These are phyloP conservation scores for Crotalus horridus DNA, from an alignment of 2,113 vertebrate species.

Conservation along the genomic window DNA sequence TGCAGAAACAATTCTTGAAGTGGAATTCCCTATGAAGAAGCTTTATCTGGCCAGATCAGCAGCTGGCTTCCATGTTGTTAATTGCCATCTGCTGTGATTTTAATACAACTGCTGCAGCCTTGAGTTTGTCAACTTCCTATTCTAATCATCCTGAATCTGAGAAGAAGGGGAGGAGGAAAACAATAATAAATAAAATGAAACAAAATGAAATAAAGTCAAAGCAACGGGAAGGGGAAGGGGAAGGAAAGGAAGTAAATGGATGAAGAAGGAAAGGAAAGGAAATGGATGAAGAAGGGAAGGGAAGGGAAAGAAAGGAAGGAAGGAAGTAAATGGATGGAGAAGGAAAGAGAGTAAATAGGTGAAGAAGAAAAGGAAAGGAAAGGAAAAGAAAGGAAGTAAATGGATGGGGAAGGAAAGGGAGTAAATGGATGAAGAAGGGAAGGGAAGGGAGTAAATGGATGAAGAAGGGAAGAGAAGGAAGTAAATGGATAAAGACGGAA, in stretches of 20 bases:
- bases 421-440: background rate
- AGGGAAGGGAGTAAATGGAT: background rate
- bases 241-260: background rate
- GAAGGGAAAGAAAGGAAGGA: background rate
- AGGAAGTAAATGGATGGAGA: background rate
- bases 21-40: slow-evolving; percentile 81
- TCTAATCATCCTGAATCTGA: slow-evolving; percentile 81
- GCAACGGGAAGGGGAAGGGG: no score
- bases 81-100: slow-evolving; percentile 84
- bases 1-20: slow-evolving; percentile 76
- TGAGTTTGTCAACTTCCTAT: slow-evolving; percentile 82
- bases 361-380: background rate
- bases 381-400: background rate
- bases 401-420: no score
- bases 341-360: fast-evolving
- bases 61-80: slow-evolving; percentile 82
- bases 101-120: slow-evolving; percentile 84
- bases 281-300: background rate
- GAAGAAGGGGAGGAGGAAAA: background rate
- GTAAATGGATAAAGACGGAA: background rate
- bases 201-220: slow-evolving; percentile 56
- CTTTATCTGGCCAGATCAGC: slow-evolving; percentile 84
- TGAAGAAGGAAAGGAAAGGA: no score
- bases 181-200: slow-evolving; percentile 55
- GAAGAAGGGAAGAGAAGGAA: background rate